Evolutionary conservation across 2,797 vertebrate genomes (phyloP).

Genomic region (Tangara arthus): DNA sequence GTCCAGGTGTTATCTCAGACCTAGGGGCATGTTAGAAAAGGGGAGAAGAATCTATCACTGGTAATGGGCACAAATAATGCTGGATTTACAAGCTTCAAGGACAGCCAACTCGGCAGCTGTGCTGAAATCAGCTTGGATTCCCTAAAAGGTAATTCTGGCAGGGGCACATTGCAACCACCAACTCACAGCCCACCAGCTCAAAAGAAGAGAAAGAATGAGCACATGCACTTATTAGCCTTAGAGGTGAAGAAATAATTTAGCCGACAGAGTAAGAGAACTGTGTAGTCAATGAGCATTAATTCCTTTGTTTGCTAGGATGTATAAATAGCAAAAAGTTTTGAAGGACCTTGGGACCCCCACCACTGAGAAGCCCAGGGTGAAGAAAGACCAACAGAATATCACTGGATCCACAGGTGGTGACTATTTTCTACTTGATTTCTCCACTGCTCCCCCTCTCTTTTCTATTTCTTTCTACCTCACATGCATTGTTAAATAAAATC

Average conservation of each 20-base stretch:
- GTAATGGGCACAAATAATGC: background rate
- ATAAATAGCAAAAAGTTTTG: background rate
- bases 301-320: background rate
- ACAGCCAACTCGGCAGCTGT: background rate
- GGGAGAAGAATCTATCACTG: background rate
- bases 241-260: background rate
- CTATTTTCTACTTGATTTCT: background rate
- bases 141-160: background rate
- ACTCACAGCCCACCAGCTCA: background rate
- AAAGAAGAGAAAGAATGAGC: background rate
- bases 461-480: background rate
- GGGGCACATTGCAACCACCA: rapidly evolving
- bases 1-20: background rate
- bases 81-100: background rate
- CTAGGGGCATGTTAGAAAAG: background rate
- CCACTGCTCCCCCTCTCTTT: background rate
- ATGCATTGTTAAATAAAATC: background rate
- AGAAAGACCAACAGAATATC: background rate
- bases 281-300: background rate
- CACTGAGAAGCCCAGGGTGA: background rate
- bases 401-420: background rate
- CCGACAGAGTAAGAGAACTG: background rate
- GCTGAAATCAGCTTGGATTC: background rate
- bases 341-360: background rate
- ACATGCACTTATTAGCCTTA: background rate